These are phyloP conservation scores for human DNA, from an alignment of 2,113 vertebrate genomes.

Conservation along the genomic window GRCh38 chr4:150996501-150997000, in stretches of 20 bases:
- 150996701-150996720: not conserved
- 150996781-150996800: not conserved
- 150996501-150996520: not conserved
- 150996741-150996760: not conserved
- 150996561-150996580: not conserved
- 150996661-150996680: not conserved
- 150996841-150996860: not conserved
- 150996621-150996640: not conserved
- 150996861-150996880: not conserved
- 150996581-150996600: not conserved
- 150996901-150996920: not conserved
- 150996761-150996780: not conserved
- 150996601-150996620: not conserved
- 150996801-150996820: not conserved
- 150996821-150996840: not conserved
- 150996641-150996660: not conserved
- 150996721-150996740: not conserved
- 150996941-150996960: not conserved
- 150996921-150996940: not conserved
- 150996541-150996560: not conserved
- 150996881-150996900: not conserved
- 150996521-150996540: not conserved
- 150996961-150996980: not conserved
- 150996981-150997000: not conserved
- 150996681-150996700: not conserved